phyloP scores from a whole-genome alignment of 2,113 vertebrate species.

The Nesoenas mayeri region DNA sequence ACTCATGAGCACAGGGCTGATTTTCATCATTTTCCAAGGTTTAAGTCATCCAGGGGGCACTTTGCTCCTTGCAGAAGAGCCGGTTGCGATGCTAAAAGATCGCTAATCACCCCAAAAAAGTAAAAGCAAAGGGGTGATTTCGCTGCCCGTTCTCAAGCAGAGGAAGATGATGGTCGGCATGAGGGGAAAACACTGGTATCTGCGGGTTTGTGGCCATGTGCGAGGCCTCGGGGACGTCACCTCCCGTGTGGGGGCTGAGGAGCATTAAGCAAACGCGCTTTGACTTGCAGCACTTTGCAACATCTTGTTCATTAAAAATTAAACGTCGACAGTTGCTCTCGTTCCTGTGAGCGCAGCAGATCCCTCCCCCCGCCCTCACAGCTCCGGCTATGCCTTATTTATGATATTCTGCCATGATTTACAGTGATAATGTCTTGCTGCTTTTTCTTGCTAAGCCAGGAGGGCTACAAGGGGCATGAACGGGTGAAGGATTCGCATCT shows the following conservation, averaged over 20 bases:
- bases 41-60: neutral
- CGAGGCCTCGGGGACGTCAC: neutral
- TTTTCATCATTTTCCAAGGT: neutral
- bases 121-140: rapidly evolving
- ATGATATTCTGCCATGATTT: slow-evolving; percentile 26
- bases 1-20: rapidly evolving
- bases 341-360: neutral
- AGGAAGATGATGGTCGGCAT: neutral
- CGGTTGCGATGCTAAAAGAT: neutral
- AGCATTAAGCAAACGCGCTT: neutral
- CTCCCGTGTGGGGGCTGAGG: neutral
- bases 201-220: rapidly evolving
- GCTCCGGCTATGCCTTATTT: neutral
- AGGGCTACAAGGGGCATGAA: neutral
- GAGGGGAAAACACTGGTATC: rapidly evolving
- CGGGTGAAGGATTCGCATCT: rapidly evolving
- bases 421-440: neutral
- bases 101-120: neutral
- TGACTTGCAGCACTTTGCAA: neutral
- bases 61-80: neutral
- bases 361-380: neutral
- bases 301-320: slow-evolving; percentile 63
- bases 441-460: neutral
- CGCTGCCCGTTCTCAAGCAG: rapidly evolving
- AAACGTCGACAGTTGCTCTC: neutral